phyloP scores from a whole-genome alignment of 2,888 invertebrate genomes.

The Acronicta alni region DNA sequence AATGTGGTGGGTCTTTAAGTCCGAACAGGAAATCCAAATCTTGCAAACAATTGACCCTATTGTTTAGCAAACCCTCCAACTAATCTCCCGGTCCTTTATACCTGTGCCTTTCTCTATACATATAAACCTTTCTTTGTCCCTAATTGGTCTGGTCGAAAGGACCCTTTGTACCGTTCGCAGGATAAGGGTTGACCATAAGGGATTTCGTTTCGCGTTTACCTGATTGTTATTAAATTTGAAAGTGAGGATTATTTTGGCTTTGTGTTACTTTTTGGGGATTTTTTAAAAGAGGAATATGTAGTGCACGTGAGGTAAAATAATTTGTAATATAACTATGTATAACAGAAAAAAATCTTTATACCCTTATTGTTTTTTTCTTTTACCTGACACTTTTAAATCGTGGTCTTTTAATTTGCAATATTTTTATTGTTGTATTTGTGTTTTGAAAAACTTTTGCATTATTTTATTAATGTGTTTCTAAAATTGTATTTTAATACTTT shows the following conservation, averaged over 20 bases:
- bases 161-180: conserved; percentile 46
- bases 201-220: conserved; percentile 51
- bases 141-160: conserved; percentile 53
- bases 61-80: conserved; percentile 62
- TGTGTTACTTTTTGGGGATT: conserved; percentile 12
- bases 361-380: not conserved
- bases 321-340: conserved; percentile 1
- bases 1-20: conserved; percentile 59
- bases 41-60: conserved; percentile 59
- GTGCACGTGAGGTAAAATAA: not conserved
- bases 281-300: not conserved
- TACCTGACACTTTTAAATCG: too few species aligned
- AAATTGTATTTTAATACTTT: too few species aligned
- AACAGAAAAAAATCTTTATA: not conserved
- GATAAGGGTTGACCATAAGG: conserved; percentile 54
- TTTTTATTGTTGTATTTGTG: too few species aligned
- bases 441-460: too few species aligned
- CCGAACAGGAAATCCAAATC: conserved; percentile 55
- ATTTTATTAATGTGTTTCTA: too few species aligned
- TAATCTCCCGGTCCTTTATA: conserved; percentile 52
- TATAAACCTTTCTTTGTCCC: conserved; percentile 47
- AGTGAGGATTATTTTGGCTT: conserved; percentile 33
- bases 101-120: conserved; percentile 38
- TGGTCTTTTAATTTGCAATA: too few species aligned
- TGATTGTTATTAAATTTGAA: conserved; percentile 47